phyloP scores from a whole-genome alignment of 2,113 vertebrate species.

The Leptocoma aspasia region DNA sequence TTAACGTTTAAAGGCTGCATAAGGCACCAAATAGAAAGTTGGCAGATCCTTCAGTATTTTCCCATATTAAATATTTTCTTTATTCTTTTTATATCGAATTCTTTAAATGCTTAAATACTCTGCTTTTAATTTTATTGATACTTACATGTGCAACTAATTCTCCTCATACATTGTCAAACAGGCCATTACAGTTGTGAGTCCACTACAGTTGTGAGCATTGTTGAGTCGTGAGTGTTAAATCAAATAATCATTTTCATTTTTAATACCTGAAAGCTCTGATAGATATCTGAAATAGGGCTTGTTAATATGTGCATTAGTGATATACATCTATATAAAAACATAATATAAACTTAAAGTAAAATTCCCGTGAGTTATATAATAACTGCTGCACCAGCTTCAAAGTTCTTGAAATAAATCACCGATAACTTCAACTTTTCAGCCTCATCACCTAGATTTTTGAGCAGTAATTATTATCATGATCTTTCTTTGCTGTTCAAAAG shows the following conservation, averaged over 20 bases:
- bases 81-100: neutral
- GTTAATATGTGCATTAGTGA: neutral
- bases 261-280: neutral
- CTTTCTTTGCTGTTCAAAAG: conserved; percentile 13
- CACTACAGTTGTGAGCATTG: neutral
- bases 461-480: neutral
- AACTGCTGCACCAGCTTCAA: neutral
- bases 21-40: neutral
- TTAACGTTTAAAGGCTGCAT: neutral
- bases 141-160: neutral
- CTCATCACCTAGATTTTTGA: neutral
- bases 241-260: neutral
- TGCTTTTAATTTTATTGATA: neutral
- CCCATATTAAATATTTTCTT: neutral
- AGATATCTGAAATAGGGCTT: neutral
- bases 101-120: neutral
- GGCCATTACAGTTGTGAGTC: neutral
- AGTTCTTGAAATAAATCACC: neutral
- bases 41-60: neutral
- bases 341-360: neutral
- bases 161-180: neutral
- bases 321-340: neutral
- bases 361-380: neutral
- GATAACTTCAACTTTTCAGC: neutral
- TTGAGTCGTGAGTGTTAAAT: neutral